Base-by-base conservation (phyloP, 2,113 vertebrate species). In the Mungos mungo region DNA sequence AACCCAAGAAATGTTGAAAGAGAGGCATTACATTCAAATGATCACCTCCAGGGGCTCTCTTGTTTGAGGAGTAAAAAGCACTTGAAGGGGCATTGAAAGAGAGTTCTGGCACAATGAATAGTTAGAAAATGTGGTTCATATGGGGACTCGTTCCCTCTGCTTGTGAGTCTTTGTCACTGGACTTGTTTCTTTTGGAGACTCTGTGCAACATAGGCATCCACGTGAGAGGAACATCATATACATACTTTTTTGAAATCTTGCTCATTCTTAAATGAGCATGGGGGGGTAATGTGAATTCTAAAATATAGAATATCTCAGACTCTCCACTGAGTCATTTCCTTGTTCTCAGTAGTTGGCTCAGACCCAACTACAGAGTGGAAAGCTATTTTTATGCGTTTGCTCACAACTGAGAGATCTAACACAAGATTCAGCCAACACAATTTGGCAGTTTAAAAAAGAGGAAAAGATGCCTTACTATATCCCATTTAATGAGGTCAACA, bases 261-360 rank as follows among this genome's bases (percentile, higher is more conserved):
- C 54, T 96, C 15, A 16, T 92, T 92, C 50, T 96, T 80, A 77
- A 87, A 71, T 35, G 66, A 92, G n/a, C 83, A 6, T 91, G 35
- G 12, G 14, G 31, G 27, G 1, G 71, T 76, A 35, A 72, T 69
- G 77, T 72, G 68, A 90, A 71, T 92, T 96, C 63, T 94, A 90
- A 84, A 91, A 90, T 54, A 47, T 50, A 68, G 80, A 95, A 23
- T 96, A 76, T 90, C 80, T 90, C 90, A 88, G 81, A 45, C 33
- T 97, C 60, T 95, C 79, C 72, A 76, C 91, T 94, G 95, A 97
- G 82, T 97, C 94, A 97, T 91, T 97, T 97, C 85, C 85, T 96
- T 65, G 82, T 88, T 97, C 92, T 96, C 93, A 95, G 96, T 96
- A 94, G 95, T 94, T 96, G 94, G 41, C 81, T 94, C 80, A 69